Base-by-base conservation (phyloP, 2,888 invertebrate species). In the Melanophora roralis region DNA sequence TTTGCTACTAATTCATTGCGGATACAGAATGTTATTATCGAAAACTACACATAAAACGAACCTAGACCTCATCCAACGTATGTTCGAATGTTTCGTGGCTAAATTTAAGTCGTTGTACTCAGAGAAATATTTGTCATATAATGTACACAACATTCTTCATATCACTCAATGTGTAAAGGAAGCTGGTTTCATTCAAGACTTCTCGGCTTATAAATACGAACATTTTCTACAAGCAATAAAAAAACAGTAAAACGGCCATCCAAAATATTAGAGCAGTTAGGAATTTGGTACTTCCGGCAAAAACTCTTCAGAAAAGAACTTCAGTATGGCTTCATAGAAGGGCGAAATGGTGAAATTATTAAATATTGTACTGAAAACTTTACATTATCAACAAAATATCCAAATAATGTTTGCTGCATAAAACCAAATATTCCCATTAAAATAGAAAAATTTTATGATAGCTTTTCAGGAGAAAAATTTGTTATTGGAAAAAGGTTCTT, bases 11-110 rank as follows among this genome's bases (percentile, higher is more conserved):
- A 38, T 38, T 38, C 38, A 38, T 55, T 55, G 55, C 19, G 55
- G 55, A 55, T 55, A 55, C 36, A 9, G 55, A 55, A 36, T 55
- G 36, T 55, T 55, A 55, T 55, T 55, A 12, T 55, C 55, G 3
- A 55, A 55, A 55, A 34, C 16, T 34, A 53, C 53, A 9, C 16
- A 53, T 53, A 8, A 16, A 32, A 53, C 14, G 11, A 53, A 53
- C 11, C 53, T 53, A 14, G 16, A 53, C 16, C 53, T 53, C 16
- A 19, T 53, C 19, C 34, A 53, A 53, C 53, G 49, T 51, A 51
- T 51, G 49, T 51, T 51, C 7, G 49, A 51, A 51, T 27, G 32
- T 51, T 51, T 51, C 51, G 51, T 51, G 14, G 14, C 32, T 34
- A 51, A 51, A 32, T 51, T 51, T 32, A 51, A 32, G 51, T 19